phyloP scores from a whole-genome alignment of 2,888 invertebrate species.

The Tortrix viridana region DNA sequence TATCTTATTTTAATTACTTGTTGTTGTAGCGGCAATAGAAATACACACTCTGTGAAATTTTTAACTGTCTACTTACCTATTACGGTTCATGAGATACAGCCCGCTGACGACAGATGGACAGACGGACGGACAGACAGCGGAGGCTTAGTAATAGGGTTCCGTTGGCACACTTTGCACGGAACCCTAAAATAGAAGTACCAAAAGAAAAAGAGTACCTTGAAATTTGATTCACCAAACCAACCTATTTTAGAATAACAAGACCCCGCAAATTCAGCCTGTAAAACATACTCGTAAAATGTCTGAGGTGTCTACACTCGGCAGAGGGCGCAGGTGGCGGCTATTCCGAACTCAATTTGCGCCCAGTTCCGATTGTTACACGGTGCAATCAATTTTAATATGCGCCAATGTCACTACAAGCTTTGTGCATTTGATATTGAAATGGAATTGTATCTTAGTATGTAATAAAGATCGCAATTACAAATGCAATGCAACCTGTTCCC shows the following conservation, averaged over 20 bases:
- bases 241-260: not conserved
- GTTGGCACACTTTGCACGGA: too few species aligned
- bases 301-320: constrained; percentile 16
- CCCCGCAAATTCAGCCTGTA: not conserved
- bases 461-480: not conserved
- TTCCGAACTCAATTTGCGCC: constrained; percentile 61
- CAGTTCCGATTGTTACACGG: constrained; percentile 58
- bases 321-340: constrained; percentile 43
- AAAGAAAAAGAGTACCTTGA: too few species aligned
- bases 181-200: too few species aligned
- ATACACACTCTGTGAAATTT: too few species aligned
- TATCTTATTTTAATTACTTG: too few species aligned
- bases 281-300: constrained; percentile 8
- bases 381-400: constrained; percentile 65
- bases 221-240: not conserved
- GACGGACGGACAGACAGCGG: too few species aligned
- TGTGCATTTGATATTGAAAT: constrained; percentile 41
- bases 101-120: too few species aligned
- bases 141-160: too few species aligned
- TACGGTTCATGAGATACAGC: too few species aligned
- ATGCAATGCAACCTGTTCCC: not conserved
- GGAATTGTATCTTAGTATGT: constrained; percentile 11
- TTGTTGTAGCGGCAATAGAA: too few species aligned
- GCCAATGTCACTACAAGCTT: constrained; percentile 42
- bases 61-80: too few species aligned